Evolutionary conservation across 2,113 vertebrate species (phyloP), one percentile per base, ranked within the genome.

Genomic region (Micromys minutus): DNA sequence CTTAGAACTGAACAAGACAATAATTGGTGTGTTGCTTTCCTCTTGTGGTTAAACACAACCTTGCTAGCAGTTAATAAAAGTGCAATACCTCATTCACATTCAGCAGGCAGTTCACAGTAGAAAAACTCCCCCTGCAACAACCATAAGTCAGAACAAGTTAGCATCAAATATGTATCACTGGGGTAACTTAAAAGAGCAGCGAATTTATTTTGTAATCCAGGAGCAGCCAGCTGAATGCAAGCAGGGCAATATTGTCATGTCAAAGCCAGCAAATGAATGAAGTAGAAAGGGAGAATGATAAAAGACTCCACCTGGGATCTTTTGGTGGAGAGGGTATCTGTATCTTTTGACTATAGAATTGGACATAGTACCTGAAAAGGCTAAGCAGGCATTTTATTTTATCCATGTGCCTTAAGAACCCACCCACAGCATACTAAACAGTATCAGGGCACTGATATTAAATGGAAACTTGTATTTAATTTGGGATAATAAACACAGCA

Each of bases 1-100:
- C 36, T 79, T 95, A 96, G 97, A 96, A 94, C 74, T 94, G 57
- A 93, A 96, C 69, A 45, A 63, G 91, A 87, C 63, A 88, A 96
- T 97, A 96, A 96, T 94, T 74, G 75, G 69, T 84, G 88, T 24
- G 36, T 97, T 92, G 65, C 89, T 36, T 80, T 94, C 42, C 72
- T 86, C 65, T 96, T 87, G 3, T 96, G 95, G 87, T 96, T 89
- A 96, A 81, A 89, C 59, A 94, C 87, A 97, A 94, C 90, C 94
- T 65, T 47, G 93, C 94, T 96, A 65, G 97, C 93, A 97, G 75
- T 95, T 98, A 97, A 94, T 15, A 26, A 92, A 95, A 93, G 77
- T 80, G 29, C 59, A 89, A 89, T 19, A n/a, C 75, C 21, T 80
- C 36, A 55, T 75, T 97, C 94, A 65, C 67, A 91, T 87, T 96